phyloP scores from a whole-genome alignment of 2,113 vertebrate genomes.

The Eulemur macaco region DNA sequence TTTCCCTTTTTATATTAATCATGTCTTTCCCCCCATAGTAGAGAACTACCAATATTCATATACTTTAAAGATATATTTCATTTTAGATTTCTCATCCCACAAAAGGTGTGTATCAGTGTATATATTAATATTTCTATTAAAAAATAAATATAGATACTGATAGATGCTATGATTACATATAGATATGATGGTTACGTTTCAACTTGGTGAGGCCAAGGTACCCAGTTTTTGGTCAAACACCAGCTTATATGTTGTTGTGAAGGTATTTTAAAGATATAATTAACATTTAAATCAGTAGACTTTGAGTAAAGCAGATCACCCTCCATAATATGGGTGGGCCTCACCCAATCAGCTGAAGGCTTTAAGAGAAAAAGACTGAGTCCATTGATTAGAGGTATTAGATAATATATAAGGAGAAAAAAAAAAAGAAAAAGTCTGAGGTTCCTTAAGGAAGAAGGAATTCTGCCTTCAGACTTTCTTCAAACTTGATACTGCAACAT shows the following conservation, averaged over 20 bases:
- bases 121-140: not conserved
- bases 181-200: not conserved
- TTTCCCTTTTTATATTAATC: not conserved
- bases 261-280: not conserved
- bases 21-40: not conserved
- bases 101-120: not conserved
- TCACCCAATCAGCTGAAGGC: not conserved
- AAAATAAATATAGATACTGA: not conserved
- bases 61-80: not conserved
- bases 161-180: not conserved
- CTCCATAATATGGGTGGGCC: not conserved
- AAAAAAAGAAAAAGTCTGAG: not conserved
- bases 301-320: not conserved
- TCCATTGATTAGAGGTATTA: too few relatives aligned
- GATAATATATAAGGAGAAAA: too few relatives aligned
- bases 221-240: not conserved
- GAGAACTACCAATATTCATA: not conserved
- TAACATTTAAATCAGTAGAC: not conserved
- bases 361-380: not conserved
- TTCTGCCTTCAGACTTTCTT: not conserved
- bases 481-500: not conserved
- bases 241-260: not conserved
- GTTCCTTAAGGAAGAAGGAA: not conserved
- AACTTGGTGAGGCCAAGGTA: not conserved
- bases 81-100: not conserved